Evolutionary conservation across 2,113 vertebrate species (phyloP).

Genomic region (Rhadina sibilatrix): DNA sequence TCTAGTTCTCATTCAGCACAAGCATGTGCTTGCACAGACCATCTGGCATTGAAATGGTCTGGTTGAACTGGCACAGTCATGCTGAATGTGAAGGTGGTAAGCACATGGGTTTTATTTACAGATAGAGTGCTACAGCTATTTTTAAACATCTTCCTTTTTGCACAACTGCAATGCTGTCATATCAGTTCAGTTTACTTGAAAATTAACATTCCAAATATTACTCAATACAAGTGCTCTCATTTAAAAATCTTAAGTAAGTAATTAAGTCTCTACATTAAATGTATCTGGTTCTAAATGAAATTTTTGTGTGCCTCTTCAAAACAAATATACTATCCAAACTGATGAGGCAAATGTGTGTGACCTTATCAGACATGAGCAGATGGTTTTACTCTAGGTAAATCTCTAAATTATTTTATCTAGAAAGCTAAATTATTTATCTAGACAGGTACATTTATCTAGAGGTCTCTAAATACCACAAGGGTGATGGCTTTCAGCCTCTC

Average conservation of each 20-base stretch:
- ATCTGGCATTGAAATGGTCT: neutral
- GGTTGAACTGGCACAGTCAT: neutral
- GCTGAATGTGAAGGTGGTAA: neutral
- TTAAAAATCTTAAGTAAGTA: neutral
- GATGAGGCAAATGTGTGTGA: neutral
- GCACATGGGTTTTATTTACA: neutral
- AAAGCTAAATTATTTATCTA: neutral
- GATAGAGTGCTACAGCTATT: neutral
- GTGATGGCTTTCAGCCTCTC: neutral
- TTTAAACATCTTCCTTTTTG: neutral
- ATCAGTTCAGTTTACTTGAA: neutral
- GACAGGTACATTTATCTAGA: neutral
- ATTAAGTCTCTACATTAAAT: neutral
- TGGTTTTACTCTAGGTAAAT: neutral
- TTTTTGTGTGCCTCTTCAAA: neutral
- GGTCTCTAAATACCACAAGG: neutral
- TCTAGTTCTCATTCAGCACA: neutral
- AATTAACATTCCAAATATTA: neutral
- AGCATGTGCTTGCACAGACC: neutral
- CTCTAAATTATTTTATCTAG: neutral
- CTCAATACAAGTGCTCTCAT: neutral
- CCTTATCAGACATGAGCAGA: neutral
- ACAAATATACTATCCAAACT: neutral
- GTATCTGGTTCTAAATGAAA: neutral
- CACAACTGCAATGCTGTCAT: neutral